These are phyloP conservation scores for Geotrupes spiniger DNA, from an alignment of 2,888 invertebrate species.

Conservation along the genomic window DNA sequence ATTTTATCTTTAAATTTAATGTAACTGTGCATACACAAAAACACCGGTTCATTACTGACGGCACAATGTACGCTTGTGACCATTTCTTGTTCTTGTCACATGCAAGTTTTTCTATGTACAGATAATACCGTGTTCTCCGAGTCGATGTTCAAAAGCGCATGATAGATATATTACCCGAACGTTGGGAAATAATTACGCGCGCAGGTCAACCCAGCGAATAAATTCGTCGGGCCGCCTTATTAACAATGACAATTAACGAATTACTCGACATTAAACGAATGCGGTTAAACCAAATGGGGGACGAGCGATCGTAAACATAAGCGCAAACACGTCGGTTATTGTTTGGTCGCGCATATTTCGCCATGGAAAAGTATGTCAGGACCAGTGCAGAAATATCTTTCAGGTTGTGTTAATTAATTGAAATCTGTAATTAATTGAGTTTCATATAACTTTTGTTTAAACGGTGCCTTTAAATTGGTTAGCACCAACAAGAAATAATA, in stretches of 20 bases:
- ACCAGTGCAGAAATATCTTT: too few relatives aligned
- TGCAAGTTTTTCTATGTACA: constrained; percentile 20
- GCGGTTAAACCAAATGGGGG: not conserved
- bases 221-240: constrained; percentile 12
- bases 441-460: too few relatives aligned
- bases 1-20: constrained; percentile 35
- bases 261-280: constrained; percentile 1
- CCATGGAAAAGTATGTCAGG: too few relatives aligned
- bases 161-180: constrained; percentile 23
- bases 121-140: constrained; percentile 15
- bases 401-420: too few relatives aligned
- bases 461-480: too few relatives aligned
- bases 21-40: constrained; percentile 35
- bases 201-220: constrained; percentile 12
- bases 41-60: constrained; percentile 36
- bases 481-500: too few relatives aligned
- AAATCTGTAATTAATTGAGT: too few relatives aligned
- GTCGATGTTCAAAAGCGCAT: constrained; percentile 19
- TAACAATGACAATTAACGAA: constrained; percentile 19
- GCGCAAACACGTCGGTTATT: not conserved
- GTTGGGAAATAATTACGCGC: constrained; percentile 21
- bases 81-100: constrained; percentile 33
- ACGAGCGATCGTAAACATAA: not conserved
- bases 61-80: constrained; percentile 33
- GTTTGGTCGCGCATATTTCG: not conserved